Conservation (phyloP, 2,888 invertebrate genomes). For the Andrena camellia region DNA sequence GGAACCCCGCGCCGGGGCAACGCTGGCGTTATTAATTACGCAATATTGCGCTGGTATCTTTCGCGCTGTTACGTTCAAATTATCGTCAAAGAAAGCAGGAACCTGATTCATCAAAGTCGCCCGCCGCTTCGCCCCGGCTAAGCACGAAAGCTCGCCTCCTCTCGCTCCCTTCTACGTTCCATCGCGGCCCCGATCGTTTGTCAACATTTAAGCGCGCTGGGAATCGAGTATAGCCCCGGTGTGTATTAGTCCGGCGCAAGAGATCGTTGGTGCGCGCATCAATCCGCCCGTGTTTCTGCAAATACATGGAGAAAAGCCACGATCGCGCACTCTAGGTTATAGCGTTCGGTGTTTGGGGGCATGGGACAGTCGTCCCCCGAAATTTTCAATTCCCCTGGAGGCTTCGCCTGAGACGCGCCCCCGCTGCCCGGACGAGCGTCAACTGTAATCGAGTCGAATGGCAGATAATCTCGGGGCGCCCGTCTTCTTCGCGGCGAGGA, state of each 20-base stretch:
- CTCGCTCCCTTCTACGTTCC: conserved; percentile 15
- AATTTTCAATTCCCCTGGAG: not conserved
- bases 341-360: not conserved
- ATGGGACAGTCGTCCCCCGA: not conserved
- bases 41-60: conserved; percentile 43
- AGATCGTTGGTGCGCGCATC: not conserved
- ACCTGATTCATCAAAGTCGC: conserved; percentile 55
- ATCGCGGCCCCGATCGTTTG: conserved; percentile 24
- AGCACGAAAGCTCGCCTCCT: not conserved
- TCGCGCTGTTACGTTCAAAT: conserved; percentile 54
- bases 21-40: conserved; percentile 52
- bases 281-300: not conserved
- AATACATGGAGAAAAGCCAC: not conserved
- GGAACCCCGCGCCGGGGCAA: conserved; percentile 8
- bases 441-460: not conserved
- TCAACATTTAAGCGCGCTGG: conserved; percentile 31
- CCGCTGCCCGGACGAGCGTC: not conserved
- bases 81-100: conserved; percentile 44
- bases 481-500: conserved; percentile 12
- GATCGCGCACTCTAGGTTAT: not conserved
- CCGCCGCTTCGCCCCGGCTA: not conserved
- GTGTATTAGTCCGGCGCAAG: conserved; percentile 16
- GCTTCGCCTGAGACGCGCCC: not conserved
- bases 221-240: conserved; percentile 22
- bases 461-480: conserved; percentile 20